Percentiles rank a stretch among this genome's conserved stretches.
phyloP scores from a whole-genome alignment of 2,797 vertebrate genomes.

The Myotis vivesi region DNA sequence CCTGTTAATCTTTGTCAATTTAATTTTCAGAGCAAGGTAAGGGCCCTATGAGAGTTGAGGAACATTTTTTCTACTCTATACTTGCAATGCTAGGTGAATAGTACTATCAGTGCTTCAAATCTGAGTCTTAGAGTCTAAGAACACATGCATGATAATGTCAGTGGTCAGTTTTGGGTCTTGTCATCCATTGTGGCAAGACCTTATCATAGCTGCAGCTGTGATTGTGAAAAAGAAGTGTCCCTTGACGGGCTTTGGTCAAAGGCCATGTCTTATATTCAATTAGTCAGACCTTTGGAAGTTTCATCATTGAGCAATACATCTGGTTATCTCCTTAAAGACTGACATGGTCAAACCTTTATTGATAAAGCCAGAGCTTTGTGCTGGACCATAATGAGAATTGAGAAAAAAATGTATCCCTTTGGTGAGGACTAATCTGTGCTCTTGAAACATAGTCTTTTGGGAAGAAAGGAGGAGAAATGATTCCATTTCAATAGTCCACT shows the following conservation, averaged over 20 bases:
- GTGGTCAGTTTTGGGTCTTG: not conserved
- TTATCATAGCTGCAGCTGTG: not conserved
- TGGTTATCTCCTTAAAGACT: slow-evolving; percentile 56
- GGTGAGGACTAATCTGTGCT: slow-evolving; percentile 42
- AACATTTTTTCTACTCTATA: not conserved
- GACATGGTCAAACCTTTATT: slow-evolving; percentile 47
- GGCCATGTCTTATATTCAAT: slow-evolving; percentile 42
- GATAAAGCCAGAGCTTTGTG: slow-evolving; percentile 52
- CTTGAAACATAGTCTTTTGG: slow-evolving; percentile 33
- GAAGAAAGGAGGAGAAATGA: not conserved
- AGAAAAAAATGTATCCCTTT: slow-evolving; percentile 14
- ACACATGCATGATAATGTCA: not conserved
- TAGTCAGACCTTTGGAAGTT: slow-evolving; percentile 60
- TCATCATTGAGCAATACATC: slow-evolving; percentile 45
- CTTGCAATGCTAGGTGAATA: not conserved
- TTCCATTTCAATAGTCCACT: not conserved
- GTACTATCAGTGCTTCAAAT: not conserved
- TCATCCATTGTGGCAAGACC: not conserved
- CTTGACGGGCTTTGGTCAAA: slow-evolving; percentile 65
- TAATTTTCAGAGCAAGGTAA: not conserved
- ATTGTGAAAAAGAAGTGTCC: slow-evolving; percentile 4
- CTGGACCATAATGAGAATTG: slow-evolving; percentile 48
- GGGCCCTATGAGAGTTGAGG: not conserved
- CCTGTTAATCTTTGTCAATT: not conserved
- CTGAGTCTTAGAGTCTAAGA: not conserved